Base-by-base conservation (phyloP, 2,888 invertebrate genomes). In the Adelognathus sp. region DNA sequence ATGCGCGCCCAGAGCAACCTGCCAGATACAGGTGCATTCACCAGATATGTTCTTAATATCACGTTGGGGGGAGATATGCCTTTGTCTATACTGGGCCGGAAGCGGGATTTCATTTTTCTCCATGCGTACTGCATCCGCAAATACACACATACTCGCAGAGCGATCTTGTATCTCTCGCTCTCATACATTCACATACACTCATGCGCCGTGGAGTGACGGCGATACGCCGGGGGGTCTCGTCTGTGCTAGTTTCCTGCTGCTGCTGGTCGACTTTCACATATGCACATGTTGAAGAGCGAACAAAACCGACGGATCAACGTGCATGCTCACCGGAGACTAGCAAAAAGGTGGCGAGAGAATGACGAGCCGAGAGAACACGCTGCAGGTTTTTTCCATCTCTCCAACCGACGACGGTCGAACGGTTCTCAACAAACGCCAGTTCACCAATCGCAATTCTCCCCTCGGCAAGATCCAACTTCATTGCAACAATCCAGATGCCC, bases 401-500 rank as follows among this genome's bases (percentile, higher is more conserved):
- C 44, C 18, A n/a, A n/a, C n/a, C n/a, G n/a, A n/a, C 63, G 58
- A 18, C 24, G 21, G 39, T 18, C 39, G 39, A 67, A 39, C 54
- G 29, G 39, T 39, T 54, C 29, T 50, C 50, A 50, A 50, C 31
- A 9, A 39, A 63, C 41, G 36, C 52, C 24, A 21, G 41, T 46
- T 52, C 81, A 77, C 79, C 82, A 75, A 85, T 85, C 83, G 76
- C 85, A 82, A 83, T 82, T 78, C 84, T 82, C 82, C 85, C 85
- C 79, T 70, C 54, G 80, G 86, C 85, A 82, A 84, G 84, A 87
- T 86, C 86, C 86, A 86, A 86, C 86, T 85, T 85, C 84, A 87
- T 86, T 84, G 83, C 83, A 82, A 81, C 84, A 81, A 85, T 86
- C 84, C 82, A 78, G 78, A 82, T n/a, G 80, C 79, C 64, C 82